phyloP scores from a whole-genome alignment of 92 coral and sea anemone species.

The Pocillopora meandrina region DNA sequence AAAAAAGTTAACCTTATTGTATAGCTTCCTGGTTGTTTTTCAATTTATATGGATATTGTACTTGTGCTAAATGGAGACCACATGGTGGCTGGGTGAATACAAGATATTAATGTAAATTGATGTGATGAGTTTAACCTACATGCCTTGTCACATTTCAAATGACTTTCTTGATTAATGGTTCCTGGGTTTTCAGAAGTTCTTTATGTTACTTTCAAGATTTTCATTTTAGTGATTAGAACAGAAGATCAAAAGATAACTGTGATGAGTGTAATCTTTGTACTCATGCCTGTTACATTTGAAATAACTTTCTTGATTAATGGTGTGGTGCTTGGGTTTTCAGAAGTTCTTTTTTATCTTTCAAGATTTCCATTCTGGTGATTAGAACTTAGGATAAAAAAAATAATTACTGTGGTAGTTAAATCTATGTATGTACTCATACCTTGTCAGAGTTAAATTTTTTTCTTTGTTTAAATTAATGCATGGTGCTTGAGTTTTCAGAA shows the following conservation, averaged over 20 bases:
- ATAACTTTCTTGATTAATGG: background rate
- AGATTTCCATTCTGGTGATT: background rate
- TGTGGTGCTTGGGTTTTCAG: background rate
- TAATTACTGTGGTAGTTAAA: no score
- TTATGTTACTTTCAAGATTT: no score
- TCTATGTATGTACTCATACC: no score
- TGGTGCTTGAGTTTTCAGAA: conserved; percentile 11
- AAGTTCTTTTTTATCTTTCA: background rate
- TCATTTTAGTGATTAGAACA: no score
- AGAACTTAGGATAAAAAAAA: no score
- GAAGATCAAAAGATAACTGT: background rate
- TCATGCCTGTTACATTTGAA: background rate
- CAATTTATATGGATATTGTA: background rate
- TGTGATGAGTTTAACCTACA: no score
- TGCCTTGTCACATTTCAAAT: no score
- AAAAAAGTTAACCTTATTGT: background rate
- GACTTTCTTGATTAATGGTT: no score
- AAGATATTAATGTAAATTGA: background rate
- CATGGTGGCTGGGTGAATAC: background rate
- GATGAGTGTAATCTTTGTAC: background rate
- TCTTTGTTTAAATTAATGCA: no score
- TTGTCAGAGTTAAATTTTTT: no score
- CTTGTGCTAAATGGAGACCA: background rate
- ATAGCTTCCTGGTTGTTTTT: background rate
- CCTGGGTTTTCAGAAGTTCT: no score